A percentile compares a stretch with the other conserved stretches of the same genome.
Conservation (phyloP, 2,888 invertebrate species). For the Cheilosia vernalis region DNA sequence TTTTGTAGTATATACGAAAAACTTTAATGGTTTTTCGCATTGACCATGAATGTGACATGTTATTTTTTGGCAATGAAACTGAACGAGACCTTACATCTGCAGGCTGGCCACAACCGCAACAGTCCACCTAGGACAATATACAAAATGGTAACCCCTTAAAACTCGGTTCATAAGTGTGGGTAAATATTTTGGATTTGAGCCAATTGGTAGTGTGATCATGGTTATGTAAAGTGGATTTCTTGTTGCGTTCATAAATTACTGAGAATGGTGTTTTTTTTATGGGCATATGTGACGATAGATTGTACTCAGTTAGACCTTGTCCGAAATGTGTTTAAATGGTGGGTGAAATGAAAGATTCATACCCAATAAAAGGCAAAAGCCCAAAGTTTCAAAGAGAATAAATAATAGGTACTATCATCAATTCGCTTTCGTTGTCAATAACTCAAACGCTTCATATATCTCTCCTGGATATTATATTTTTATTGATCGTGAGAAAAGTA, state of each 20-base stretch:
- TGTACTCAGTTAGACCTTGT: no score
- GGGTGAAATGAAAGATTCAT: no score
- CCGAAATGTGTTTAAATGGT: no score
- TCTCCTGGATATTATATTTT: no score
- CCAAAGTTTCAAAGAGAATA: no score
- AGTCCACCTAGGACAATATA: slow-evolving; percentile 8
- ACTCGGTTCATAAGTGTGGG: slow-evolving; percentile 20
- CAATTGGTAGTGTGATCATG: slow-evolving; percentile 17
- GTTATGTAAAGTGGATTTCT: not conserved
- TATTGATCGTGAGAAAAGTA: no score
- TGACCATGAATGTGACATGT: slow-evolving; percentile 51
- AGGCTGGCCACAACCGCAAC: slow-evolving; percentile 30
- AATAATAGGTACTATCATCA: no score
- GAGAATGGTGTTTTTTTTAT: not conserved
- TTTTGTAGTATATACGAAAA: slow-evolving; percentile 12
- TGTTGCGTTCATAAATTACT: not conserved
- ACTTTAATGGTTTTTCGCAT: slow-evolving; percentile 34
- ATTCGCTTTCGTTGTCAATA: no score
- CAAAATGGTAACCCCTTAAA: slow-evolving; percentile 17
- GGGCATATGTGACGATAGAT: not conserved
- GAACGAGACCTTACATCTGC: slow-evolving; percentile 9
- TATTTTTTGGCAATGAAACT: slow-evolving; percentile 33
- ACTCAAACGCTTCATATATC: no score
- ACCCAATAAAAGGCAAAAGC: no score
- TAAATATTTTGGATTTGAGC: slow-evolving; percentile 32